These are phyloP conservation scores for Alexandromys fortis DNA, from an alignment of 2,113 vertebrate species.

Conservation along the genomic window DNA sequence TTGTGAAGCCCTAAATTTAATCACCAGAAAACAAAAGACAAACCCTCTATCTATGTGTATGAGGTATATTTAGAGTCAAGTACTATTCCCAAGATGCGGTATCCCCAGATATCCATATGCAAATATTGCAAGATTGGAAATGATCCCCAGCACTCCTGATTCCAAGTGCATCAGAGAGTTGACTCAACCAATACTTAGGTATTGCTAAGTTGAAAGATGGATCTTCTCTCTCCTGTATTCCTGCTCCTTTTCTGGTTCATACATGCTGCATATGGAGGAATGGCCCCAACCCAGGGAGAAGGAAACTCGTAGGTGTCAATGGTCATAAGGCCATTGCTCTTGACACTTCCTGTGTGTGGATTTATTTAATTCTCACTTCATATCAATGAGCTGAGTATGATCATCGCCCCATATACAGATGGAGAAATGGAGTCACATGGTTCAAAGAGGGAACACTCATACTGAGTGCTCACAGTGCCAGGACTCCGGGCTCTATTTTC, in stretches of 20 bases:
- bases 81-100: background rate
- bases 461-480: rapidly evolving
- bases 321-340: background rate
- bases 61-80: background rate
- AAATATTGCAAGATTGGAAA: background rate
- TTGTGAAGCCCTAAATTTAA: background rate
- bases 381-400: background rate
- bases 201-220: background rate
- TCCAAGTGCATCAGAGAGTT: background rate
- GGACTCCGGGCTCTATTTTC: background rate
- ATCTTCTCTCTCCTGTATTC: background rate
- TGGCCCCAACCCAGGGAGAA: background rate
- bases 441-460: background rate
- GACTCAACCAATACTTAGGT: background rate
- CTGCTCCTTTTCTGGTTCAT: background rate
- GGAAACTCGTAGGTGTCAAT: background rate
- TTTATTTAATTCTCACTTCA: background rate
- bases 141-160: background rate
- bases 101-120: background rate
- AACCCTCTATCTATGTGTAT: no score
- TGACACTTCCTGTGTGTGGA: background rate
- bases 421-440: background rate
- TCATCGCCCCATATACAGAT: background rate
- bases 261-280: background rate
- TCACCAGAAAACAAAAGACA: background rate